These are phyloP conservation scores for Invenusta paracnida DNA, from an alignment of 2,888 invertebrate species.

Conservation along the genomic window DNA sequence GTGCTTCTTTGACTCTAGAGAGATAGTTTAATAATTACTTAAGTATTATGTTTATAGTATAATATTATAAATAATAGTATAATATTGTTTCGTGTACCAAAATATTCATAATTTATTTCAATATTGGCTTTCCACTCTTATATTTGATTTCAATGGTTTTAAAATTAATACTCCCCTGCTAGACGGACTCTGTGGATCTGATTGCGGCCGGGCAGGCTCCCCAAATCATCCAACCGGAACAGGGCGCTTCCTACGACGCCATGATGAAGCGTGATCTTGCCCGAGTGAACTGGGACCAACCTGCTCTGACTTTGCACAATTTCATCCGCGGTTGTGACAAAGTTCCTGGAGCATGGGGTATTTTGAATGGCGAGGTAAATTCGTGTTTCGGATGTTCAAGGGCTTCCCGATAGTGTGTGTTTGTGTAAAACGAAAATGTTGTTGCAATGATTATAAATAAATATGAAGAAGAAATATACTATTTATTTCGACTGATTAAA, in stretches of 20 bases:
- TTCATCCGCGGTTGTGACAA: conserved; percentile 89
- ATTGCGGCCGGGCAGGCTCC: conserved; percentile 79
- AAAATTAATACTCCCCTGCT: too few relatives aligned
- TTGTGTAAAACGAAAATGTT: background rate
- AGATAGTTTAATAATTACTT: too few relatives aligned
- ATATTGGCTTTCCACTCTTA: too few relatives aligned
- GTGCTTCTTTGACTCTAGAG: too few relatives aligned
- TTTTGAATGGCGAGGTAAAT: conserved; percentile 63
- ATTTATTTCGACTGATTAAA: too few relatives aligned
- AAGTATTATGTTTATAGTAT: too few relatives aligned
- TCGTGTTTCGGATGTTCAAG: background rate
- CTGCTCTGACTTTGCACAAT: conserved; percentile 72
- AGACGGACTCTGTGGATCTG: conserved; percentile 75
- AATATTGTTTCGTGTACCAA: too few relatives aligned
- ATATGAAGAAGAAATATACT: too few relatives aligned
- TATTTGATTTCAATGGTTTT: too few relatives aligned
- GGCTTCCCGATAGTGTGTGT: background rate
- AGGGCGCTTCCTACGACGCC: conserved; percentile 86
- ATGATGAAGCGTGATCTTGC: conserved; percentile 82
- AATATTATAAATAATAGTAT: too few relatives aligned
- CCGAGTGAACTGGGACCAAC: conserved; percentile 62
- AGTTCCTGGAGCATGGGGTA: conserved; percentile 81
- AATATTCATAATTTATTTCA: too few relatives aligned
- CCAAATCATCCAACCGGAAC: conserved; percentile 72
- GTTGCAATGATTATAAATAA: too few relatives aligned